These are phyloP conservation scores for Cloeon dipterum DNA, from an alignment of 2,888 invertebrate species.

Conservation along the genomic window DNA sequence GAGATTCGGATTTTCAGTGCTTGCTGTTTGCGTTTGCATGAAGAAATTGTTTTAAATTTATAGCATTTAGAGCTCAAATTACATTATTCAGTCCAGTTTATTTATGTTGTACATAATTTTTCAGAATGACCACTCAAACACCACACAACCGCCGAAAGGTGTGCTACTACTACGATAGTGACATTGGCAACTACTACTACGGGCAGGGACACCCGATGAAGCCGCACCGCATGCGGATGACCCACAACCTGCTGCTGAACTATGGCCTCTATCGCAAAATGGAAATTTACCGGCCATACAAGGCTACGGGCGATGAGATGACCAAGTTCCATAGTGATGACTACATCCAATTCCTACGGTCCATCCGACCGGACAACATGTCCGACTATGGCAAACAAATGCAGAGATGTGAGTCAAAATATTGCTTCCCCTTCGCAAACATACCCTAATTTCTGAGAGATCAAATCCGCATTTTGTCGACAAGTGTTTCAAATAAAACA, in stretches of 20 bases:
- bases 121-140: too few relatives aligned
- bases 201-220: slow-evolving; percentile 99
- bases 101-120: too few relatives aligned
- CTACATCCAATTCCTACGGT: slow-evolving; percentile 88
- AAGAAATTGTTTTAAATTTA: too few relatives aligned
- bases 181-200: slow-evolving; percentile 99
- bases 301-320: slow-evolving; percentile 98
- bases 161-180: slow-evolving; percentile 98
- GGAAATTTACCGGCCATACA: slow-evolving; percentile 99
- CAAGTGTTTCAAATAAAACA: too few relatives aligned
- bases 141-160: slow-evolving; percentile 83
- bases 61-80: too few relatives aligned
- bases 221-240: slow-evolving; percentile 99
- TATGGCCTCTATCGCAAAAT: slow-evolving; percentile 98
- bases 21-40: too few relatives aligned
- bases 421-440: too few relatives aligned
- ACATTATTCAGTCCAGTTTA: too few relatives aligned
- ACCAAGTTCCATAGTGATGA: slow-evolving; percentile 99
- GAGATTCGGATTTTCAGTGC: too few relatives aligned
- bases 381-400: slow-evolving; percentile 97
- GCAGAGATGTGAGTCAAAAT: slow-evolving; percentile 89
- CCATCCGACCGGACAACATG: slow-evolving; percentile 97
- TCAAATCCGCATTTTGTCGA: too few relatives aligned
- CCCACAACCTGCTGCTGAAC: slow-evolving; percentile 91
- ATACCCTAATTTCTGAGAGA: too few relatives aligned